Evolutionary conservation across 2,113 vertebrate genomes (phyloP), one percentile per base, ranked within the genome.

Genomic region (Caranx melampygus): DNA sequence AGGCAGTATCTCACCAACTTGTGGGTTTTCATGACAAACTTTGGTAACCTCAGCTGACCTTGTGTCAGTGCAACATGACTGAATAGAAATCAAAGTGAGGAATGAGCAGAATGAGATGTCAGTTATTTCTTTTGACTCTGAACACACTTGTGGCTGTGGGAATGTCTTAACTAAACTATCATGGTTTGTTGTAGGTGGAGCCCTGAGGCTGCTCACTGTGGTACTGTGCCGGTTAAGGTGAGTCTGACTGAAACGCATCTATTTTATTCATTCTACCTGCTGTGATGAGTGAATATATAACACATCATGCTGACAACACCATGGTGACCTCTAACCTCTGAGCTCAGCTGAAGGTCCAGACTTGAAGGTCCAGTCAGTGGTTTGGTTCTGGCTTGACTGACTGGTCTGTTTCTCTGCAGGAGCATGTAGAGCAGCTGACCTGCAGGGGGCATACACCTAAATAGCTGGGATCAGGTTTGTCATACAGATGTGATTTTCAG

Each of bases 301-400:
- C 90, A 88, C 87, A 92, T 87, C 86, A 92, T 94, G 71, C 93
- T 81, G 86, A 94, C 63, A 16, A 78, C 13, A 40, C 72, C 55
- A 0, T 91, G 92, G 72, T 89, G 87, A 90, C 0, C 3, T 4
- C 34, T 10, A n/a, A 37, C 49, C 5, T 3, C 83, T 91, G 84
- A 90, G 88, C 87, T 68, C 20, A 42, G 33, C 16, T 10, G 20
- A n/a, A n/a, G n/a, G n/a, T n/a, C n/a, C n/a, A n/a, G n/a, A 4
- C 21, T 3, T 12, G 18, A 2, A 6, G 1, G 10, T 52, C 2
- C 4, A 18, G 9, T 10, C 6, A 1, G 31, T 0, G 0, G 5
- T 31, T 0, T 1, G 1, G 0, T 16, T 68, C 8, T 16, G 0
- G 9, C n/a, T 34, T 60, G 6, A 71, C 26, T 72, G 3, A 75